Conservation (phyloP, 2,113 vertebrate genomes). For the Dasypus novemcinctus region DNA sequence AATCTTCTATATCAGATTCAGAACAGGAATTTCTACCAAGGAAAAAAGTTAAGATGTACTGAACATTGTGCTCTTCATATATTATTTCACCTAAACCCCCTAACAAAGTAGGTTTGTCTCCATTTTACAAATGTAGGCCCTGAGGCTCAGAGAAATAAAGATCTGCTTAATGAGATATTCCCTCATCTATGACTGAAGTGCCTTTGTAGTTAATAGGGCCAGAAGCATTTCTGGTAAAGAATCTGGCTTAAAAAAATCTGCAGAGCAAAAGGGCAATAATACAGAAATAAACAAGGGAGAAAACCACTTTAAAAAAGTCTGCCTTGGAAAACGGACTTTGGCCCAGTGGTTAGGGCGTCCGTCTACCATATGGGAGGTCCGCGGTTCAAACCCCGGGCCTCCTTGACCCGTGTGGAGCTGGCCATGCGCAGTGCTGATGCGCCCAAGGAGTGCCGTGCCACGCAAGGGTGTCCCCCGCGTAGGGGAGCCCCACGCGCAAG, state of each 20-base stretch:
- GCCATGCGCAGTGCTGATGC: too few relatives aligned
- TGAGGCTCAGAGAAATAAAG: neutral
- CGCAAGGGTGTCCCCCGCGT: too few relatives aligned
- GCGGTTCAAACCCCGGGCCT: too few relatives aligned
- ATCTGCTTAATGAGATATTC: neutral
- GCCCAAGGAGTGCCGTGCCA: too few relatives aligned
- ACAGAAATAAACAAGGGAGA: neutral
- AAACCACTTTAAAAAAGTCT: neutral
- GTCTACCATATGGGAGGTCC: too few relatives aligned
- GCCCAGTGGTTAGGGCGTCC: too few relatives aligned
- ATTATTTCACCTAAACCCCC: neutral
- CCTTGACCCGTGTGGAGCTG: too few relatives aligned
- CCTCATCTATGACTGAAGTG: neutral
- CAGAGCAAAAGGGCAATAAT: neutral
- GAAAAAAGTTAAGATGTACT: neutral
- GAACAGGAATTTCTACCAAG: neutral
- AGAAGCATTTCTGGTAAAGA: neutral
- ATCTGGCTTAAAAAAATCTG: slow-evolving; percentile 9
- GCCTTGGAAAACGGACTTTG: too few relatives aligned
- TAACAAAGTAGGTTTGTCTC: neutral
- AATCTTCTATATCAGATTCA: neutral
- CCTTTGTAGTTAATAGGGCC: neutral
- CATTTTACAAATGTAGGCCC: neutral
- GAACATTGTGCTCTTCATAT: neutral
- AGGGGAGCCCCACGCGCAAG: too few relatives aligned